Evolutionary conservation across 2,113 vertebrate species (phyloP), one percentile per base, ranked within the genome.

Genomic region (Bolborhynchus lineola): DNA sequence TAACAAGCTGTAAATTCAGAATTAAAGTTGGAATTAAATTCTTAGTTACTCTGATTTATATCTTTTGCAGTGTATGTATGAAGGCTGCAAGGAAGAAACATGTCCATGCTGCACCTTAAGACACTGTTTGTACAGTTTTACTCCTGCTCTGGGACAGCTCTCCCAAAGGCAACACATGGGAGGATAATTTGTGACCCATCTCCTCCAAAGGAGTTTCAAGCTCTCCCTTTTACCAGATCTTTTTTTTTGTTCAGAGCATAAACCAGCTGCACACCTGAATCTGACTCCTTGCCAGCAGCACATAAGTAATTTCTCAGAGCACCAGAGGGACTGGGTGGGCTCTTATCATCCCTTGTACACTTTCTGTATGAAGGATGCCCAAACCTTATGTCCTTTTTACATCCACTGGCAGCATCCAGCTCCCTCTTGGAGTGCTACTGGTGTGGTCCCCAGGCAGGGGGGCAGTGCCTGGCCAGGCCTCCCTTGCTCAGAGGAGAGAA

Each of bases 321-420:
- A 28, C 33, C 44, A 37, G 39, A 1, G 7, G 59, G 63, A n/a
- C 25, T 35, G 13, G 19, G 31, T 7, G 18, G 50, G 23, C 28
- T 63, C 46, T 44, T 39, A 3, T 14, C 35, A 47, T 10, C 39
- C 65, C 39, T 78, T 18, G 16, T 25, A 69, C 10, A 1, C 13
- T 52, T 47, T 57, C 70, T 77, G 12, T 33, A 17, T 24, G 5
- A 46, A 83, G 37, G 14, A 57, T 57, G 55, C 31, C 8, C 55
- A 65, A 41, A 28, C 1, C 15, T 67, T 52, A 7, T 16, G 14
- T 35, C 46, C 24, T 0, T 24, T 0, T 55, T 24, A 3, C 1
- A 28, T 10, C n/a, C 6, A 2, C 17, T 2, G 10, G 31, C 19
- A 49, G 8, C 39, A 37, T 5, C 46, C 47, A 14, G 29, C 42